phyloP scores from a whole-genome alignment of 2,113 vertebrate genomes.

The Centropristis striata region DNA sequence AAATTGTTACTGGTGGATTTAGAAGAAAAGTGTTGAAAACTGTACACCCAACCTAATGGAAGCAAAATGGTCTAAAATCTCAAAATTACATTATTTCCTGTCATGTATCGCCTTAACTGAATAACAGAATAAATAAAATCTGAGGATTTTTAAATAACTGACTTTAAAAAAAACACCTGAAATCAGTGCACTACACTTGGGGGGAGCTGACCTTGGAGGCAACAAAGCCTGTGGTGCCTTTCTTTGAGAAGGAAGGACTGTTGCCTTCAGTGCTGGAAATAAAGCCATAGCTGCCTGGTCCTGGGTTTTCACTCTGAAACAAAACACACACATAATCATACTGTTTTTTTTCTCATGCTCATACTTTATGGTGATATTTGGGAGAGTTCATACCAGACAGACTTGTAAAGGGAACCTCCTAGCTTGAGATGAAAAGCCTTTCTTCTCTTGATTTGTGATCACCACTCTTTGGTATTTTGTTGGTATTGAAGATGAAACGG shows the following conservation, averaged over 20 bases:
- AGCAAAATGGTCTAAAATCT: too few relatives aligned
- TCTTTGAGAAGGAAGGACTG: constrained; percentile 86
- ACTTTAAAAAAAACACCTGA: too few relatives aligned
- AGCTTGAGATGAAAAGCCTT: constrained; percentile 82
- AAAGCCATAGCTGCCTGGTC: constrained; percentile 82
- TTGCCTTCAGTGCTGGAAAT: constrained; percentile 68
- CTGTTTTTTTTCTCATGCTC: not conserved
- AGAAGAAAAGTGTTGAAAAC: too few relatives aligned
- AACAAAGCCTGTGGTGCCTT: constrained; percentile 87
- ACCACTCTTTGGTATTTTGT: constrained; percentile 63
- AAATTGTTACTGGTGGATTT: too few relatives aligned
- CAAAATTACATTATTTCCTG: too few relatives aligned
- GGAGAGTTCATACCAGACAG: constrained; percentile 67
- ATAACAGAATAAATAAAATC: too few relatives aligned
- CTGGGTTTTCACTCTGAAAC: constrained; percentile 84
- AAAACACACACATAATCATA: constrained; percentile 33
- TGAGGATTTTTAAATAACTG: too few relatives aligned
- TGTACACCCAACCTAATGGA: too few relatives aligned
- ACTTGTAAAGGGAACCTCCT: constrained; percentile 79
- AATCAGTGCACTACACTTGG: not conserved
- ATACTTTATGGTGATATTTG: not conserved
- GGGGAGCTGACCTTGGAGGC: constrained; percentile 81
- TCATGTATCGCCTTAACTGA: too few relatives aligned
- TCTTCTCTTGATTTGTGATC: constrained; percentile 73
- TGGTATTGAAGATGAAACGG: constrained; percentile 73